Base-by-base conservation (phyloP, 2,113 vertebrate genomes). In the Nestor notabilis region DNA sequence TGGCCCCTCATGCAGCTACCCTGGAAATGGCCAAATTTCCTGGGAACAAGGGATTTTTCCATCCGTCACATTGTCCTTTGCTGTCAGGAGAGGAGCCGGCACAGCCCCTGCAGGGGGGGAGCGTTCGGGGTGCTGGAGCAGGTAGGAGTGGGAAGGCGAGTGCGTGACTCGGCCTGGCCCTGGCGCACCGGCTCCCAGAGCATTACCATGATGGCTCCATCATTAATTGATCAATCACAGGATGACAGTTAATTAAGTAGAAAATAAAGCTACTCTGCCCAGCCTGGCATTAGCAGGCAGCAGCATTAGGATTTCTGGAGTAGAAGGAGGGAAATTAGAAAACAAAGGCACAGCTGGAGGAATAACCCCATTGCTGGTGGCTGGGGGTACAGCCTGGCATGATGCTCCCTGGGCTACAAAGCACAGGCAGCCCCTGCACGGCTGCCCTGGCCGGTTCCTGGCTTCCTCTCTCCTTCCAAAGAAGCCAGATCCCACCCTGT, bases 231-330 rank as follows among this genome's bases (percentile, higher is more conserved):
- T 97, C 94, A 93, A 93, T 96, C 95, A 95, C 83, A 55, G 81
- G 86, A 96, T 95, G 95, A 97, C 94, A 96, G 93, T 96, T 95
- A 96, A 95, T 92, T 93, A 95, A 94, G 92, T 90, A 91, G 94
- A 97, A 93, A 96, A 97, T 96, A 97, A 96, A 97, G 97, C 94
- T 87, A 89, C 96, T 96, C 95, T 96, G 81, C 94, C 95, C 91
- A 95, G 89, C 78, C 91, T 96, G 88, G 95, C 93, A 91, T 91
- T 94, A 95, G 92, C 87, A 95, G 91, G 93, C 83, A 93, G 82
- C 37, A 0, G 63, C 76, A 47, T 94, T 95, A 97, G 64, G 77
- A 96, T 95, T 94, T 95, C 97, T 95, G 91, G 94, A 96, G 89
- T 95, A 87, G 55, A 64, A 96, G 55, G 69, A 31, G 89, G 75